Conservation (phyloP, 2,888 invertebrate species). For the Dolichopus griseipennis region DNA sequence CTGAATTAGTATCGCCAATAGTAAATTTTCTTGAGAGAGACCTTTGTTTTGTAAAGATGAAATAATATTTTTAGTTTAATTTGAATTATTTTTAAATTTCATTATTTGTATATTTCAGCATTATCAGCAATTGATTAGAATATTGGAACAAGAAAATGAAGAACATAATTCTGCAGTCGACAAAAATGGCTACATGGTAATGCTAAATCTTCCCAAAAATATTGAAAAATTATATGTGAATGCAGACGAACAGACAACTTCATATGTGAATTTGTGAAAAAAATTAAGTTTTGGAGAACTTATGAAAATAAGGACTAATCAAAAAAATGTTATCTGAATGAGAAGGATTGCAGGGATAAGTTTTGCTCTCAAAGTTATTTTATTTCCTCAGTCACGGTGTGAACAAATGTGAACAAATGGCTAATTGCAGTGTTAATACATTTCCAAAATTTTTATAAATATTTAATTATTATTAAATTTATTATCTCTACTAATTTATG, state of each 20-base stretch:
- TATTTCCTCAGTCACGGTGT: too few relatives aligned
- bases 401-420: too few relatives aligned
- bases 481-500: too few relatives aligned
- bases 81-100: constrained; percentile 14
- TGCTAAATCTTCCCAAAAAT: neutral
- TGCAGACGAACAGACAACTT: neutral
- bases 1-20: constrained; percentile 61
- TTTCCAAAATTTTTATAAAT: too few relatives aligned
- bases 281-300: too few relatives aligned
- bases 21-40: constrained; percentile 73
- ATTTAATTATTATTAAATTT: too few relatives aligned
- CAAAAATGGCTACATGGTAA: neutral
- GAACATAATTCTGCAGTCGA: neutral
- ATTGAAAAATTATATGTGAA: neutral
- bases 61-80: constrained; percentile 46
- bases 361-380: too few relatives aligned
- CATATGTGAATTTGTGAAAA: too few relatives aligned
- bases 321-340: too few relatives aligned
- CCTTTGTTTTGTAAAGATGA: neutral
- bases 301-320: too few relatives aligned
- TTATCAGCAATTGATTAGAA: constrained; percentile 76
- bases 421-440: too few relatives aligned
- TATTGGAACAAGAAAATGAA: constrained; percentile 60
- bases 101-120: constrained; percentile 48
- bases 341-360: too few relatives aligned